Conservation (phyloP, 2,113 vertebrate species). For the Agapornis roseicollis region DNA sequence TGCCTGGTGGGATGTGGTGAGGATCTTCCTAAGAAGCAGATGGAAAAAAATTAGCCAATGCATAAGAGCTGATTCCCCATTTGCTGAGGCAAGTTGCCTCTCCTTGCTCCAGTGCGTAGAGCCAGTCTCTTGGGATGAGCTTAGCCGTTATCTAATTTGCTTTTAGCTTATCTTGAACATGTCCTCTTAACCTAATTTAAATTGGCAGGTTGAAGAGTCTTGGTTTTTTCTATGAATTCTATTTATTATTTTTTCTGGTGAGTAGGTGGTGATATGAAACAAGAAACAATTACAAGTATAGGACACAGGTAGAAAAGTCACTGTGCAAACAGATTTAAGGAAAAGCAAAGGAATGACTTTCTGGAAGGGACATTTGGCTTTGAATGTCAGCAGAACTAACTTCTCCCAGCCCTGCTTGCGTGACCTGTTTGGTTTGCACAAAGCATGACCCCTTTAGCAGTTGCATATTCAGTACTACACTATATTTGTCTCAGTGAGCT, state of each 20-base stretch:
- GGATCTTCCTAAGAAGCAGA: not conserved
- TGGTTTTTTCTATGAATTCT: not conserved
- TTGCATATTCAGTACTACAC: not conserved
- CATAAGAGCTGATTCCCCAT: not conserved
- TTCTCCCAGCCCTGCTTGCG: not conserved
- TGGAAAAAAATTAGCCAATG: not conserved
- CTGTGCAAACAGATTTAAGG: rapidly evolving
- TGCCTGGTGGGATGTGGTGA: not conserved
- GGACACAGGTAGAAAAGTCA: not conserved
- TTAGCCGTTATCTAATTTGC: not conserved
- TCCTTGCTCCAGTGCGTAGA: not conserved
- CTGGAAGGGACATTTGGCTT: not conserved
- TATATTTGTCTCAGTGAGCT: not conserved
- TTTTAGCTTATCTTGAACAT: not conserved
- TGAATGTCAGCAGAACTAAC: not conserved
- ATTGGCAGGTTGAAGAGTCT: not conserved
- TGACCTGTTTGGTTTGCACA: not conserved
- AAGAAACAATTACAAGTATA: not conserved
- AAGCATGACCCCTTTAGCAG: not conserved
- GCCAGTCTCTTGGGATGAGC: not conserved
- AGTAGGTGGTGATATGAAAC: not conserved
- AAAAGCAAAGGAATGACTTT: not conserved
- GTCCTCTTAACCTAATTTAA: not conserved
- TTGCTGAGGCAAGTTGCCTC: not conserved
- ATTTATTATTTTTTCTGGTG: not conserved